phyloP scores from a whole-genome alignment of 2,888 invertebrate genomes.

The Therioaphis trifolii region DNA sequence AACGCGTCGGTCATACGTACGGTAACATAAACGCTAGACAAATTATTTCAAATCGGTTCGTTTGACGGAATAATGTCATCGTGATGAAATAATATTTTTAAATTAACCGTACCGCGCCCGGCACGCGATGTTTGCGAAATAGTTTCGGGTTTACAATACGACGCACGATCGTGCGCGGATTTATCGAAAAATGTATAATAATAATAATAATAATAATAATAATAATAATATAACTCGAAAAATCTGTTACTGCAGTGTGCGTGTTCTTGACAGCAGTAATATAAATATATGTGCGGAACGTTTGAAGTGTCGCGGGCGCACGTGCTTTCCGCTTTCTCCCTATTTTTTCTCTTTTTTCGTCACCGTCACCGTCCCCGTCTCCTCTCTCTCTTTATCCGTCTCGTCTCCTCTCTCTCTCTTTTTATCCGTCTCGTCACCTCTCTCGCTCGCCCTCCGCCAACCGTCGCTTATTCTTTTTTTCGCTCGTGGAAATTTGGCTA shows the following conservation, averaged over 20 bases:
- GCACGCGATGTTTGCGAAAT: too few relatives aligned
- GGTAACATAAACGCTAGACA: too few relatives aligned
- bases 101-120: too few relatives aligned
- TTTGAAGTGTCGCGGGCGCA: constrained; percentile 48
- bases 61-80: too few relatives aligned
- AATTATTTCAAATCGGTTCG: too few relatives aligned
- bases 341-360: constrained; percentile 12
- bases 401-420: background rate
- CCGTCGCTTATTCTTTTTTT: background rate
- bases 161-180: background rate
- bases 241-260: constrained; percentile 8
- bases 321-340: constrained; percentile 18
- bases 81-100: too few relatives aligned
- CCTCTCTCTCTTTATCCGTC: background rate
- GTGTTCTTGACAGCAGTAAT: constrained; percentile 50
- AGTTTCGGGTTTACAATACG: too few relatives aligned
- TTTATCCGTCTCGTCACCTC: background rate
- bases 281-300: background rate
- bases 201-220: background rate
- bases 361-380: background rate
- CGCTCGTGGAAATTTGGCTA: background rate
- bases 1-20: too few relatives aligned
- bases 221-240: constrained; percentile 1
- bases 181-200: background rate
- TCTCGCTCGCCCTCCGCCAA: background rate